Percentiles rank a stretch among this genome's conserved stretches.
These are phyloP conservation scores for Sus scrofa DNA, from an alignment of 2,113 vertebrate genomes.

Conservation along the genomic window DNA sequence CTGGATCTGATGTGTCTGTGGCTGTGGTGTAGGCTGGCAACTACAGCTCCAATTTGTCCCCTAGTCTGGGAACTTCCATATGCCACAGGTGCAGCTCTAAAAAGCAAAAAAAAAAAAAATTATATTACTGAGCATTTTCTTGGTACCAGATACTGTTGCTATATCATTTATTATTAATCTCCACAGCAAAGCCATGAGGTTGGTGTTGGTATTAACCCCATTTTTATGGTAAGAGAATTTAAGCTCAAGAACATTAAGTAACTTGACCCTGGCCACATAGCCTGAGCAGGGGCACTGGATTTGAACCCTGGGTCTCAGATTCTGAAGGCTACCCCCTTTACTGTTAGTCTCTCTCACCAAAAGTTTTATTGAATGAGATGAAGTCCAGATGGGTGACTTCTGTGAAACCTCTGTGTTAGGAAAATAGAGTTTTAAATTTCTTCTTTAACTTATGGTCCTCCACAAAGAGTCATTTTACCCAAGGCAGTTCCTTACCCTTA, in stretches of 20 bases:
- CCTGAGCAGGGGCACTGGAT: neutral
- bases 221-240: constrained; percentile 57
- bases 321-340: neutral
- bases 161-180: neutral
- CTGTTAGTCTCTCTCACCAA: neutral
- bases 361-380: neutral
- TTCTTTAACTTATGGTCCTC: constrained; percentile 21
- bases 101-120: too few species aligned
- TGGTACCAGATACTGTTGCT: neutral
- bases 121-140: neutral
- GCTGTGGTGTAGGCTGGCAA: too few species aligned
- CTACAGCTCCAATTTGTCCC: too few species aligned
- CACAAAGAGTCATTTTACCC: neutral
- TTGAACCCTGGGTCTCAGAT: neutral
- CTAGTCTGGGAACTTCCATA: too few species aligned
- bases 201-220: neutral
- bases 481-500: constrained; percentile 40
- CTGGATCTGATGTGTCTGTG: too few species aligned
- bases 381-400: neutral
- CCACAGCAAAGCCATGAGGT: neutral
- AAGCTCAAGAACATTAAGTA: constrained; percentile 52
- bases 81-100: too few species aligned
- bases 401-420: neutral
- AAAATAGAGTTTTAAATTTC: constrained; percentile 20
- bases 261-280: neutral